Conservation (phyloP, 64 coral and sea anemone genomes). For the Stichodactyla mertensii region DNA sequence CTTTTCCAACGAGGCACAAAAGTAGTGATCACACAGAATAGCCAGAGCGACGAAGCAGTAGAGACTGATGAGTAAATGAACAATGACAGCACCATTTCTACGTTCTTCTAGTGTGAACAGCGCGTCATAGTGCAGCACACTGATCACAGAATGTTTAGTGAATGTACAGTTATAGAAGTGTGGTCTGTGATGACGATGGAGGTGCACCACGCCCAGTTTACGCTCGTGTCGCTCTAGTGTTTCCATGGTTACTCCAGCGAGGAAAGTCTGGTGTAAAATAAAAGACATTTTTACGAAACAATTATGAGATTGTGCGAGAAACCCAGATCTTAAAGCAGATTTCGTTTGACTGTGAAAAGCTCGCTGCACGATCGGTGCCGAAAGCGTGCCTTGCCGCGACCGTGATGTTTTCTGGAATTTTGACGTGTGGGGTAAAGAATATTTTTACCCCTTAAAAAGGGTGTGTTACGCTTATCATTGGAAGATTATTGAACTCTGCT, state of each 20-base stretch:
- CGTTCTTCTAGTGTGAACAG: constrained; percentile 82
- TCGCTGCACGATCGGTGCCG: no score
- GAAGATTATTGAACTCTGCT: no score
- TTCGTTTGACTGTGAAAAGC: no score
- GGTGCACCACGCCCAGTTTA: constrained; percentile 52
- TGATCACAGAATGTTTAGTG: constrained; percentile 64
- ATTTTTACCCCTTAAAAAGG: no score
- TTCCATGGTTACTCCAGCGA: constrained; percentile 12
- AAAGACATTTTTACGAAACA: not conserved
- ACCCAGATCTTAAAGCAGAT: no score
- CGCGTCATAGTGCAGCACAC: constrained; percentile 87
- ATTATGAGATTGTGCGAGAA: not conserved
- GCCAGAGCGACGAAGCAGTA: constrained; percentile 85
- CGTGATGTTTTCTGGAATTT: no score
- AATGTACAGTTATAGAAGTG: constrained; percentile 65
- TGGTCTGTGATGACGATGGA: constrained; percentile 36
- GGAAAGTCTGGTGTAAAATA: not conserved
- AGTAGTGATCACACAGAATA: constrained; percentile 88
- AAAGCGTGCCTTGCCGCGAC: no score
- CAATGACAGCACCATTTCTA: constrained; percentile 66
- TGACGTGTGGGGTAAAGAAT: no score
- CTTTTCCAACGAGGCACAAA: constrained; percentile 95
- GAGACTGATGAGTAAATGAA: constrained; percentile 78
- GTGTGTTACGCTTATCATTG: no score
- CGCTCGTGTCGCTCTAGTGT: constrained; percentile 35